A percentile compares a stretch with the other conserved stretches of the same genome.
phyloP scores from a whole-genome alignment of 2,797 vertebrate species.

The Crenichthys baileyi region DNA sequence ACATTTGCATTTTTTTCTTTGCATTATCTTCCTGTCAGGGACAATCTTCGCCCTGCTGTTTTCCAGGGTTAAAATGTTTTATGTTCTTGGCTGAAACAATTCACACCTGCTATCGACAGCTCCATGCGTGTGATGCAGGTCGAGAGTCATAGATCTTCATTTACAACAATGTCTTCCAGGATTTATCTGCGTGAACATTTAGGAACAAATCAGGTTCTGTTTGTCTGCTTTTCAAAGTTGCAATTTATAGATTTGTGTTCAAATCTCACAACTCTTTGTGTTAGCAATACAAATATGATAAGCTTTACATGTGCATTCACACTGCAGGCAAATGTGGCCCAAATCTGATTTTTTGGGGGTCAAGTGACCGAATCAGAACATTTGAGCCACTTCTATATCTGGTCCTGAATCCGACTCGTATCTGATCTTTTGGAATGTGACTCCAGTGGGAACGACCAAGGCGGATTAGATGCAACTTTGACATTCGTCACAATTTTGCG shows the following conservation, averaged over 20 bases:
- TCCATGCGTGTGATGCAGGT: not conserved
- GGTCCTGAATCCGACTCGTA: too few species aligned
- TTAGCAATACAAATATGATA: too few species aligned
- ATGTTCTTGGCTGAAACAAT: not conserved
- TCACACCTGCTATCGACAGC: not conserved
- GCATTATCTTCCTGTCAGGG: not conserved
- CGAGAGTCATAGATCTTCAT: not conserved
- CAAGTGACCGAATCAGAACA: too few species aligned
- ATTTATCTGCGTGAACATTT: not conserved
- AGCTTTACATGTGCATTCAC: too few species aligned
- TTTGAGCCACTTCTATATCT: too few species aligned
- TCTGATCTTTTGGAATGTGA: too few species aligned
- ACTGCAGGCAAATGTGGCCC: too few species aligned
- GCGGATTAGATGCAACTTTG: too few species aligned
- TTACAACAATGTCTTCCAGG: not conserved
- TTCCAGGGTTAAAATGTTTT: not conserved
- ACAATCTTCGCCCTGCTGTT: not conserved
- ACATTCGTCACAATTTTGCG: too few species aligned
- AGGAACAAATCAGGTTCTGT: slow-evolving; percentile 3
- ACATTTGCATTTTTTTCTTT: not conserved
- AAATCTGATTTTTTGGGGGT: too few species aligned
- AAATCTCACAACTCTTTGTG: not conserved
- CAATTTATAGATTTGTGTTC: not conserved
- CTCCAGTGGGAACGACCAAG: too few species aligned
- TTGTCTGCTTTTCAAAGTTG: not conserved